Percentiles rank a stretch among this genome's conserved stretches.
Conservation (phyloP, 1,140 invertebrate species). For the Drosophila kepulauana region DNA sequence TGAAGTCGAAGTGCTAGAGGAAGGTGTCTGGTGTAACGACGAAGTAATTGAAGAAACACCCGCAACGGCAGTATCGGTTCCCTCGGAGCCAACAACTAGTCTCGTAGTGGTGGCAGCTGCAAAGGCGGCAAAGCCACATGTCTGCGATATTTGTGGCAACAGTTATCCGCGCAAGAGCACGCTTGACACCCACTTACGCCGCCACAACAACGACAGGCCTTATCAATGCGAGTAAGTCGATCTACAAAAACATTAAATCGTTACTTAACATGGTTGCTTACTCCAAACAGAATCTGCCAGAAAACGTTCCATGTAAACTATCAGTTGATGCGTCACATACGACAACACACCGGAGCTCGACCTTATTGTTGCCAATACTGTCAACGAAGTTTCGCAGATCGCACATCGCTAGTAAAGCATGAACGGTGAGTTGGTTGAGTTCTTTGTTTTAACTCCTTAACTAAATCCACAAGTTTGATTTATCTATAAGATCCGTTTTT, state of each 20-base stretch:
- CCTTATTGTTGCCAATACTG: conserved; percentile 91
- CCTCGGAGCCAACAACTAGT: not conserved
- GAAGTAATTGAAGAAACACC: conserved; percentile 43
- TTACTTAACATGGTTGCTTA: not conserved
- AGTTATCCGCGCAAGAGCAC: conserved; percentile 75
- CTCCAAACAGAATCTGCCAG: conserved; percentile 67
- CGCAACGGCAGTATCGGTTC: not conserved
- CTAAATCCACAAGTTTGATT: too few species aligned
- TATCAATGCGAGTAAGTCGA: conserved; percentile 79
- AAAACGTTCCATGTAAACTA: conserved; percentile 79
- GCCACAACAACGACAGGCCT: conserved; percentile 76
- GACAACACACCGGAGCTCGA: conserved; percentile 76
- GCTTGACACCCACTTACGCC: conserved; percentile 76
- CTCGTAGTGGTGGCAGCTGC: conserved; percentile 17
- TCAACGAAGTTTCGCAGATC: conserved; percentile 88
- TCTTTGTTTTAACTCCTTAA: too few species aligned
- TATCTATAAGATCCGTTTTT: too few species aligned
- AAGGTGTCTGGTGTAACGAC: conserved; percentile 51
- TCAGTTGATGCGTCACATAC: conserved; percentile 81
- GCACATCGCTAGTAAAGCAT: conserved; percentile 87
- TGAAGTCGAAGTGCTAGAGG: conserved; percentile 59
- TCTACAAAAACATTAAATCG: not conserved
- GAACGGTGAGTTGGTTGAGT: conserved; percentile 84
- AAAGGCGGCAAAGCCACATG: conserved; percentile 50
- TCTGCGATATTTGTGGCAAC: conserved; percentile 80